phyloP scores from a whole-genome alignment of 2,888 invertebrate species.

The Trichogramma evanescens region DNA sequence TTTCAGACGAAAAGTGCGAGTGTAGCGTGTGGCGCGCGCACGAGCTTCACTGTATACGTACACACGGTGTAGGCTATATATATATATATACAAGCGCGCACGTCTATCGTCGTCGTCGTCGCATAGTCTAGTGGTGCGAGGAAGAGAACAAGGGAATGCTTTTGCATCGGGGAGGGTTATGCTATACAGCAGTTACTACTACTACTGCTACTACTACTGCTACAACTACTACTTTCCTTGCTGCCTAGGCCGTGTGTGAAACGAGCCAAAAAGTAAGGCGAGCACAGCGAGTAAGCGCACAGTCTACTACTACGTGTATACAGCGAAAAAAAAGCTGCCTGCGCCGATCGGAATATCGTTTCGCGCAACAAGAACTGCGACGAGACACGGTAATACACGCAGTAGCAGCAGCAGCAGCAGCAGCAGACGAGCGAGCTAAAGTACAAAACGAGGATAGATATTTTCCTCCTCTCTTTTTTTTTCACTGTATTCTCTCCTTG shows the following conservation, averaged over 20 bases:
- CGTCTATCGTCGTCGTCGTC: slow-evolving; percentile 8
- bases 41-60: slow-evolving; percentile 20
- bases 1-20: slow-evolving; percentile 33
- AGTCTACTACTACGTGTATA: too few species aligned
- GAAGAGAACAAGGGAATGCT: slow-evolving; percentile 45
- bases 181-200: too few species aligned
- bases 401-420: neutral
- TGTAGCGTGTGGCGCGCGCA: slow-evolving; percentile 17
- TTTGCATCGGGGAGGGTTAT: slow-evolving; percentile 37
- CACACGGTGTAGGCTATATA: neutral
- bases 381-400: slow-evolving; percentile 11
- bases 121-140: slow-evolving; percentile 25
- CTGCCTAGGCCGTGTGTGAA: slow-evolving; percentile 27
- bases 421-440: neutral
- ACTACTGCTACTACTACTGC: too few species aligned
- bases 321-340: too few species aligned
- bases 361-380: slow-evolving; percentile 26
- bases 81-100: too few species aligned
- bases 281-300: slow-evolving; percentile 7
- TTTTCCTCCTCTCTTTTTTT: slow-evolving; percentile 1
- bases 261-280: slow-evolving; percentile 33
- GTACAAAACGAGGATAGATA: slow-evolving; percentile 2
- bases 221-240: neutral
- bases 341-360: slow-evolving; percentile 28
- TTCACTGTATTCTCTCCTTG: neutral